These are phyloP conservation scores for Thalassophryne amazonica DNA, from an alignment of 2,797 vertebrate genomes.

Conservation along the genomic window DNA sequence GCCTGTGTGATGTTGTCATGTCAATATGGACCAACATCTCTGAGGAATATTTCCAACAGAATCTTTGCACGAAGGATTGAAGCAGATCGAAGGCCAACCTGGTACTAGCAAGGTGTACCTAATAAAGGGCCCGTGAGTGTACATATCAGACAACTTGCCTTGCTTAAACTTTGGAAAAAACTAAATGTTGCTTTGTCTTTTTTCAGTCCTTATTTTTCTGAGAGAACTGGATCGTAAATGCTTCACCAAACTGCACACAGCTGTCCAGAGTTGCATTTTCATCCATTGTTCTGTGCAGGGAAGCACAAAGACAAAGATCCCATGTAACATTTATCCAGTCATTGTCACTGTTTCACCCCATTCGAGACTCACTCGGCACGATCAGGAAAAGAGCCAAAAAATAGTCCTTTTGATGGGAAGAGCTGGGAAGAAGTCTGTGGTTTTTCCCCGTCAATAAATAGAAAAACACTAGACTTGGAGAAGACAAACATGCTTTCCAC, in stretches of 20 bases:
- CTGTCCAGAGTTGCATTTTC: conserved; percentile 50
- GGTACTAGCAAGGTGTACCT: too few relatives aligned
- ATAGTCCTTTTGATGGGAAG: conserved; percentile 24
- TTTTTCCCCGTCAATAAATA: conserved; percentile 27
- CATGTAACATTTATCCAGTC: conserved; percentile 39
- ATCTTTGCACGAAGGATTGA: too few relatives aligned
- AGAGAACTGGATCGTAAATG: conserved; percentile 35
- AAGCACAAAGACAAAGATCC: conserved; percentile 57
- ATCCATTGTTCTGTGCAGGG: conserved; percentile 52
- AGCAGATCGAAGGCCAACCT: too few relatives aligned
- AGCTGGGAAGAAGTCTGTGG: conserved; percentile 9
- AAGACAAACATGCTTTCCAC: conserved; percentile 9
- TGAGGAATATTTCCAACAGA: too few relatives aligned
- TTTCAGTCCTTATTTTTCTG: conserved; percentile 23
- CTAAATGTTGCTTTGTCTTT: conserved; percentile 3
- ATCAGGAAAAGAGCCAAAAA: conserved; percentile 48
- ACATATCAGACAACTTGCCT: conserved; percentile 28
- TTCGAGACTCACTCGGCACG: conserved; percentile 2
- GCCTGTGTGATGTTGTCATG: too few relatives aligned
- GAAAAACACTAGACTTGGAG: conserved; percentile 20
- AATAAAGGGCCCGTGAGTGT: too few relatives aligned
- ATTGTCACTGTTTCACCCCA: conserved; percentile 24
- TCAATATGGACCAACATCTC: too few relatives aligned
- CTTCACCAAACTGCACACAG: conserved; percentile 12
- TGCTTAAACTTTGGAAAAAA: conserved; percentile 18